Base-by-base conservation (phyloP, 2,113 vertebrate species). In the Hylia prasina region DNA sequence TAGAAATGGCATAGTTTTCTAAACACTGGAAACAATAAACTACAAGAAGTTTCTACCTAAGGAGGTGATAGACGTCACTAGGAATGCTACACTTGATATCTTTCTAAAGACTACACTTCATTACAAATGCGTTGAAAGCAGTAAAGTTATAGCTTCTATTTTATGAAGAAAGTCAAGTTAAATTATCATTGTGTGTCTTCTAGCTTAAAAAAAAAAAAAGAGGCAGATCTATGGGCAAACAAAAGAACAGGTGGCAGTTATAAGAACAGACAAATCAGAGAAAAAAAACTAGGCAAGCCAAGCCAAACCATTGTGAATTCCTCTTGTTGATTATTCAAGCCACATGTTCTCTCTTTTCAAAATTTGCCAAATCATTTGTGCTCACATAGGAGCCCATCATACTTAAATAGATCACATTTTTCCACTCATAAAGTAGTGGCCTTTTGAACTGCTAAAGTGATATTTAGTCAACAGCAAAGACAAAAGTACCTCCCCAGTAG, bases 231-330 rank as follows among this genome's bases (percentile, higher is more conserved):
- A 53, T 22, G 50, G 83, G 80, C 90, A 92, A 94, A 94, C 89
- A 97, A 89, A 95, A 77, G 93, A 95, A 95, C 95, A 96, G 95
- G 96, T 97, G 95, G 96, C 70, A 94, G 63, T 95, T 95, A 87
- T 90, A 96, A 79, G 93, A 96, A 93, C 89, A 97, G 89, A 93
- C 73, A 97, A 94, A 97, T 93, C 69, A 82, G 93, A 91, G 57
- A 72, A 95, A 94, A 94, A 94, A 94, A 91, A 79, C 33, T 53
- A 93, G 91, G 72, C 60, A 91, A 87, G 23, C 16, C 66, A 93
- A 90, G 93, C 94, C 96, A 97, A 96, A 91, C 73, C 81, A 85
- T 95, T 94, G 93, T 93, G 87, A 96, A 80, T 96, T 96, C 70
- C 84, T 95, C 89, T 93, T 89, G 87, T 77, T 96, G 91, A 96